Percentiles rank a stretch among this genome's conserved stretches.
These are phyloP conservation scores for Andrena trimmerana DNA, from an alignment of 2,888 invertebrate species.

Conservation along the genomic window DNA sequence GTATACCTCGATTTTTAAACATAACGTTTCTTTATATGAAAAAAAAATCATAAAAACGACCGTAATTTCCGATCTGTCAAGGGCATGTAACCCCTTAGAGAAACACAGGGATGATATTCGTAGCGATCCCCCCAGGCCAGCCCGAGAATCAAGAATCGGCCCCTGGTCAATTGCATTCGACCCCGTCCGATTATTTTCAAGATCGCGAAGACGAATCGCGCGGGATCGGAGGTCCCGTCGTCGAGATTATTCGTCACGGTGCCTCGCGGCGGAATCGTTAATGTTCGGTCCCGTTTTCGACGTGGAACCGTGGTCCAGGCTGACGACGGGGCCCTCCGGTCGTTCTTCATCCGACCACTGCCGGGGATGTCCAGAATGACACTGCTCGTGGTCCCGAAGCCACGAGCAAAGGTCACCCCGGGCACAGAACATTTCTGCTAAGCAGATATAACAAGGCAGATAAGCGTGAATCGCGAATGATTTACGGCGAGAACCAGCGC, in stretches of 20 bases:
- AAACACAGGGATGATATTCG: no score
- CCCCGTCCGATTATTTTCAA: background rate
- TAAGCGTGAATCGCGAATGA: slow-evolving; percentile 69
- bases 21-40: background rate
- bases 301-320: background rate
- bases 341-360: slow-evolving; percentile 39
- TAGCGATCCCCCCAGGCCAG: no score
- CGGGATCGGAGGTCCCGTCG: slow-evolving; percentile 35
- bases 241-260: slow-evolving; percentile 5
- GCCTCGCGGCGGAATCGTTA: slow-evolving; percentile 34
- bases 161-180: background rate
- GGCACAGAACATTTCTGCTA: slow-evolving; percentile 56
- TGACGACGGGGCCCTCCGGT: background rate
- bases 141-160: background rate
- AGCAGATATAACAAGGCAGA: slow-evolving; percentile 69
- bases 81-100: no score
- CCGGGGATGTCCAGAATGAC: slow-evolving; percentile 38
- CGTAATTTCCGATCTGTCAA: no score
- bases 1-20: no score
- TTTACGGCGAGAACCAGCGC: slow-evolving; percentile 64
- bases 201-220: slow-evolving; percentile 31
- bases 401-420: slow-evolving; percentile 54
- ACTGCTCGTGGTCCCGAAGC: slow-evolving; percentile 21
- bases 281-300: slow-evolving; percentile 6
- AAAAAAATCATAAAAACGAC: background rate